Evolutionary conservation across 30 jellyfish, hydroid and myxozoan species (phyloP).

Genomic region (Hydractinia symbiolongicarpus): DNA sequence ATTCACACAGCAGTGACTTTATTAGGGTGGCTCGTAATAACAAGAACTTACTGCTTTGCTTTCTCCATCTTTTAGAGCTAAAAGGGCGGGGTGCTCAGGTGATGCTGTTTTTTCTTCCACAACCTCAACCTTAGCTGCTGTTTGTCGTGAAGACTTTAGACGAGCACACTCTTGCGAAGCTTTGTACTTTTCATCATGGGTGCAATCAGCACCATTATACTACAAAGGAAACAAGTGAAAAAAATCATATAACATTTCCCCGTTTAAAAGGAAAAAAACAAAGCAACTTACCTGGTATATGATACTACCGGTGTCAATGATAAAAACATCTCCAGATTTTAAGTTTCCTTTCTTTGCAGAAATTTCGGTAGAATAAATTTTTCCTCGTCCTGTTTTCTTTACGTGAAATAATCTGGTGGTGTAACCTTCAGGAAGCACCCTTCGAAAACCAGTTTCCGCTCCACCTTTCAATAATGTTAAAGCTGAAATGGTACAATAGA

Average conservation of each 20-base stretch:
- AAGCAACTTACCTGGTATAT: slow-evolving; percentile 73
- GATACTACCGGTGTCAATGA: slow-evolving; percentile 66
- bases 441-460: slow-evolving; percentile 93
- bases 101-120: slow-evolving; percentile 67
- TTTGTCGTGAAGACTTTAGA: slow-evolving; percentile 19
- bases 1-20: too few species aligned
- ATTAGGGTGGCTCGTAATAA: too few species aligned
- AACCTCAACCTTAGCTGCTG: slow-evolving; percentile 32
- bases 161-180: slow-evolving; percentile 78
- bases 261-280: too few species aligned
- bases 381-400: too few species aligned
- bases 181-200: slow-evolving; percentile 91
- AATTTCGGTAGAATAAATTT: too few species aligned
- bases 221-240: neutral
- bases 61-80: slow-evolving; percentile 65
- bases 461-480: slow-evolving; percentile 38
- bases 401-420: slow-evolving; percentile 81
- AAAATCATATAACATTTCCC: too few species aligned
- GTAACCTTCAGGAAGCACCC: slow-evolving; percentile 82
- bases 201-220: slow-evolving; percentile 89
- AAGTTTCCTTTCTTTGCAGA: slow-evolving; percentile 82
- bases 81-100: slow-evolving; percentile 62
- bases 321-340: slow-evolving; percentile 93
- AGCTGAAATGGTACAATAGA: too few species aligned
- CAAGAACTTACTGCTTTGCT: slow-evolving; percentile 24